A percentile compares a stretch with the other conserved stretches of the same genome.
Conservation (phyloP, 2,113 vertebrate species). For the Psophia crepitans region DNA sequence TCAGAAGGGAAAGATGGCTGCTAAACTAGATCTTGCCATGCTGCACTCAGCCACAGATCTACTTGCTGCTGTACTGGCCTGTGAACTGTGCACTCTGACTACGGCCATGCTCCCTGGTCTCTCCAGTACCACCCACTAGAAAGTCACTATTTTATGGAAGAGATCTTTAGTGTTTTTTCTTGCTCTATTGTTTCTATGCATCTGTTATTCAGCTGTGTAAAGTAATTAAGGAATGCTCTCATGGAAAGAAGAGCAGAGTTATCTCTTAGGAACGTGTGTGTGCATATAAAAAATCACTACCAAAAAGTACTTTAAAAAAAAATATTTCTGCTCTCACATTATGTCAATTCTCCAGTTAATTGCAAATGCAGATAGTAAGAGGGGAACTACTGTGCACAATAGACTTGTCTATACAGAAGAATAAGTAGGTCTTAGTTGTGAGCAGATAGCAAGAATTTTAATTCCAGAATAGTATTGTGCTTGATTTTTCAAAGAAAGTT, state of each 20-base stretch:
- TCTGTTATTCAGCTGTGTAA: slow-evolving; percentile 26
- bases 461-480: not conserved
- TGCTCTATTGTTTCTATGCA: not conserved
- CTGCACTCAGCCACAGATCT: not conserved
- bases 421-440: not conserved
- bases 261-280: not conserved
- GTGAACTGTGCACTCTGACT: slow-evolving; percentile 54
- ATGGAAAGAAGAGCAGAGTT: slow-evolving; percentile 1
- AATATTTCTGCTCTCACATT: not conserved
- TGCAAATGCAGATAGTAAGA: not conserved
- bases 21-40: not conserved
- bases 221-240: slow-evolving; percentile 24
- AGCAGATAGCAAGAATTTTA: not conserved
- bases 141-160: not conserved
- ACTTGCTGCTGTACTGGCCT: slow-evolving; percentile 1
- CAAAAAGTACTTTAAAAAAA: not conserved
- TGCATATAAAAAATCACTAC: slow-evolving; percentile 2
- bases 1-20: slow-evolving; percentile 1
- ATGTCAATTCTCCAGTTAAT: slow-evolving; percentile 6
- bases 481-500: not conserved
- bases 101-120: slow-evolving; percentile 1
- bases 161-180: not conserved
- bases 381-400: not conserved
- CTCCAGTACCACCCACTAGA: not conserved
- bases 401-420: not conserved